phyloP scores from a whole-genome alignment of 92 coral and sea anemone species.

The Plumapathes pennacea region DNA sequence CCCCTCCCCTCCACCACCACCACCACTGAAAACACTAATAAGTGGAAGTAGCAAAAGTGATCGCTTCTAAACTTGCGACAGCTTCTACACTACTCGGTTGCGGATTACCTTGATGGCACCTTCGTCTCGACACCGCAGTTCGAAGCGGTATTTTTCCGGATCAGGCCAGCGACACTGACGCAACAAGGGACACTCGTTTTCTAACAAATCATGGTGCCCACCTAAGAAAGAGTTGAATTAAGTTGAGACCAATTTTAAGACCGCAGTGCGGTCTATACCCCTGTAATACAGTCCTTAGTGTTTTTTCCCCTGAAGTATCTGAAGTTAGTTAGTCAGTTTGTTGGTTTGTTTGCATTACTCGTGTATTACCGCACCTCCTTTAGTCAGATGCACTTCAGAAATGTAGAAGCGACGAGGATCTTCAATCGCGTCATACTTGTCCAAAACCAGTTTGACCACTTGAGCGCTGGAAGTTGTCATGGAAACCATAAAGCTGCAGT shows the following conservation, averaged over 20 bases:
- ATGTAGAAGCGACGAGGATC: constrained; percentile 85
- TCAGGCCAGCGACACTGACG: constrained; percentile 93
- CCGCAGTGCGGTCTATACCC: too few relatives aligned
- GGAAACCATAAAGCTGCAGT: constrained; percentile 90
- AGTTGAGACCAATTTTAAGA: too few relatives aligned
- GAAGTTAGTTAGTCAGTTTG: too few relatives aligned
- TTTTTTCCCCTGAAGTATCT: too few relatives aligned
- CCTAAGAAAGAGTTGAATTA: constrained; percentile 25
- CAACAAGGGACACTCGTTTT: constrained; percentile 76
- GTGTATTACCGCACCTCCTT: too few relatives aligned
- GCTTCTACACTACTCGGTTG: too few relatives aligned
- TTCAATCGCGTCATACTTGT: constrained; percentile 73
- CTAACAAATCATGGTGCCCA: constrained; percentile 51
- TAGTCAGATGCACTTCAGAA: constrained; percentile 70
- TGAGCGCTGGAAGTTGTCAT: constrained; percentile 86
- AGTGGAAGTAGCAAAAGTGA: too few relatives aligned
- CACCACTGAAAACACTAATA: too few relatives aligned
- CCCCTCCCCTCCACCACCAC: too few relatives aligned
- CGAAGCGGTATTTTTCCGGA: constrained; percentile 91
- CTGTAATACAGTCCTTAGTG: too few relatives aligned
- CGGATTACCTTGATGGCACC: constrained; percentile 87
- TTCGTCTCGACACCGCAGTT: constrained; percentile 83
- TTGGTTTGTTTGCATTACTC: too few relatives aligned
- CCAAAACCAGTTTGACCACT: constrained; percentile 87
- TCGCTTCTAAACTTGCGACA: too few relatives aligned